A percentile compares a stretch with the other conserved stretches of the same genome.
These are phyloP conservation scores for Chirona hameri DNA, from an alignment of 2,888 invertebrate genomes.

Conservation along the genomic window DNA sequence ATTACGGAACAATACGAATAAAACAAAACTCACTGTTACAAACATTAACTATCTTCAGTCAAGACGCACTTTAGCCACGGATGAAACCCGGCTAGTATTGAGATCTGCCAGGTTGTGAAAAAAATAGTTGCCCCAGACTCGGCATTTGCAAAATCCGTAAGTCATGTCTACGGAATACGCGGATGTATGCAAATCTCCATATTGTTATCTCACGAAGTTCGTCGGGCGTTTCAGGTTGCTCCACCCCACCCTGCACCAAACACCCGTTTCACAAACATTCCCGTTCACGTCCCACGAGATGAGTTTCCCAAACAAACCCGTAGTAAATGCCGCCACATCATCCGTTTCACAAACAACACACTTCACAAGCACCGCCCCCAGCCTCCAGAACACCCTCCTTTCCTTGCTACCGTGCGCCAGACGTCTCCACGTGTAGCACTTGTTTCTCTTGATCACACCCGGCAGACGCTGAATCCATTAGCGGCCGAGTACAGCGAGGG, in stretches of 20 bases:
- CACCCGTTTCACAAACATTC: neutral
- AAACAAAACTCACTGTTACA: too few species aligned
- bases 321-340: neutral
- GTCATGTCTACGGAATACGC: neutral
- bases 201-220: neutral
- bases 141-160: too few species aligned
- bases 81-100: too few species aligned
- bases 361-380: neutral
- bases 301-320: neutral
- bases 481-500: neutral
- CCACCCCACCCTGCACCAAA: neutral
- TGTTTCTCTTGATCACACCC: neutral
- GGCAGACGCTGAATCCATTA: neutral
- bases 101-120: too few species aligned
- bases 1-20: too few species aligned
- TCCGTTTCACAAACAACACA: neutral
- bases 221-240: neutral
- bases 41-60: too few species aligned
- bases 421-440: neutral
- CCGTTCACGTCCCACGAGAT: neutral
- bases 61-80: too few species aligned
- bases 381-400: neutral
- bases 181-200: neutral
- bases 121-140: too few species aligned
- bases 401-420: neutral